These are phyloP conservation scores for Papilio machaon DNA, from an alignment of 1,140 invertebrate species.

Conservation along the genomic window DNA sequence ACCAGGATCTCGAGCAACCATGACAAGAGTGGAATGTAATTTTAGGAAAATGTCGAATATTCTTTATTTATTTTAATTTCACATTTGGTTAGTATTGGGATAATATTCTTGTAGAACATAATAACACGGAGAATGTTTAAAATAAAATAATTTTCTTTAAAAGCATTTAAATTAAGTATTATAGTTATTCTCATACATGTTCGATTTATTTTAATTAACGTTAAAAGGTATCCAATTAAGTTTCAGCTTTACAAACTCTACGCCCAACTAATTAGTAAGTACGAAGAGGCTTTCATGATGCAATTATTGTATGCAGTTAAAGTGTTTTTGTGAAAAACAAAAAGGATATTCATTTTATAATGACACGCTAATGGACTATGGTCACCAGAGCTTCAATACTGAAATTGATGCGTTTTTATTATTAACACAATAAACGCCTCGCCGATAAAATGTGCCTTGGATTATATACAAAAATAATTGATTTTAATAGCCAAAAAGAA, in stretches of 20 bases:
- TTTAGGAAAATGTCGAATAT: not conserved
- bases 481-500: too few species aligned
- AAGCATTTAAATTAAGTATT: not conserved
- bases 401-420: slow-evolving; percentile 28
- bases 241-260: slow-evolving; percentile 33
- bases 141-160: not conserved
- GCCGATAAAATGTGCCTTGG: slow-evolving; percentile 1
- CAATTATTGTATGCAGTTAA: slow-evolving; percentile 63
- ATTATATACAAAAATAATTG: not conserved
- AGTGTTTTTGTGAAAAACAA: slow-evolving; percentile 65
- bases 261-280: slow-evolving; percentile 59
- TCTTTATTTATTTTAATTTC: slow-evolving; percentile 5
- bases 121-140: not conserved
- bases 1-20: slow-evolving; percentile 7
- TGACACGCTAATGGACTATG: slow-evolving; percentile 63
- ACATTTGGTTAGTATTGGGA: not conserved
- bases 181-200: slow-evolving; percentile 5
- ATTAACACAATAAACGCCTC: not conserved
- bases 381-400: slow-evolving; percentile 47
- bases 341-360: slow-evolving; percentile 67
- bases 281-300: slow-evolving; percentile 61
- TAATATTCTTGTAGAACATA: not conserved
- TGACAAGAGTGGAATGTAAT: slow-evolving; percentile 8
- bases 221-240: slow-evolving; percentile 33
- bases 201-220: slow-evolving; percentile 32